phyloP scores from a whole-genome alignment of 2,797 vertebrate species.

The Oryzias dopingdopingensis region DNA sequence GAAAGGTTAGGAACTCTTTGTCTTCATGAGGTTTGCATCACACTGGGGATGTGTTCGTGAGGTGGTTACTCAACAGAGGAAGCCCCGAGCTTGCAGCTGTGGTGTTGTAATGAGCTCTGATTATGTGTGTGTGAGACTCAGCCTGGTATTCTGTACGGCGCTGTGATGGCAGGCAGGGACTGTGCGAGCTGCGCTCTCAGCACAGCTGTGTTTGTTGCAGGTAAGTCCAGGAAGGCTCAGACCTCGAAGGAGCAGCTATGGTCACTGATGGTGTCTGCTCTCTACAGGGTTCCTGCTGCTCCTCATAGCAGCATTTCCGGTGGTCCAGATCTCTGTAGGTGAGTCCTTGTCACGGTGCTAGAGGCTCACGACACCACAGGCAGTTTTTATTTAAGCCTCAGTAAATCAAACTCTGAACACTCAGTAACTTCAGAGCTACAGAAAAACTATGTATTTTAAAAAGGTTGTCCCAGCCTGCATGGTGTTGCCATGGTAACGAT shows the following conservation, averaged over 20 bases:
- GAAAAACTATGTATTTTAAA: too few relatives aligned
- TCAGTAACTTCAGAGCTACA: too few relatives aligned
- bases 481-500: too few relatives aligned
- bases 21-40: neutral
- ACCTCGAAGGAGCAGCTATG: neutral
- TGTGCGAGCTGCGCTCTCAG: neutral
- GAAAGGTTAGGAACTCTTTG: too few relatives aligned
- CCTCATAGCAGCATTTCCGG: neutral
- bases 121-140: neutral
- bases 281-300: slow-evolving; percentile 1
- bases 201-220: neutral
- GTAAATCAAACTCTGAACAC: too few relatives aligned
- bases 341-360: neutral
- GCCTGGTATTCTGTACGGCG: too few relatives aligned
- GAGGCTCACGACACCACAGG: too few relatives aligned
- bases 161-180: neutral
- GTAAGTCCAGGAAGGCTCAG: neutral
- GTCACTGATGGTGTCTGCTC: neutral
- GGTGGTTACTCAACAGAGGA: slow-evolving; percentile 1
- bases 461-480: too few relatives aligned
- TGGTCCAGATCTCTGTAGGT: slow-evolving; percentile 14
- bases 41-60: neutral
- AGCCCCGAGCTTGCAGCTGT: neutral
- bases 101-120: slow-evolving; percentile 5
- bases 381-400: neutral